Evolutionary conservation across 2,888 invertebrate genomes (phyloP).

Genomic region (Prenolepis imparis): DNA sequence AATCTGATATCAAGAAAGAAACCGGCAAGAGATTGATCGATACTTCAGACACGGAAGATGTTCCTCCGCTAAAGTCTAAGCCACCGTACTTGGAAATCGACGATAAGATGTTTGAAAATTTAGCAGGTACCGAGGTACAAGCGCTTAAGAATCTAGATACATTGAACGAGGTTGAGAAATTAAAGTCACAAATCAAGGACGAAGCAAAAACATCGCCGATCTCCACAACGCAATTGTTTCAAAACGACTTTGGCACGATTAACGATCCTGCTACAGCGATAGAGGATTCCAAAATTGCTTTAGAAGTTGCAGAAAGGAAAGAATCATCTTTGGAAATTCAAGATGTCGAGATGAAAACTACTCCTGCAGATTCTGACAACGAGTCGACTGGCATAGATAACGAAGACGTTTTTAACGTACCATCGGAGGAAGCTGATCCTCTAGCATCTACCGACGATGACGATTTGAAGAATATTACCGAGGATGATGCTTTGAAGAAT

Average conservation of each 20-base stretch:
- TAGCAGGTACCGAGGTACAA: slow-evolving; percentile 41
- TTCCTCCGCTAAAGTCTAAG: slow-evolving; percentile 77
- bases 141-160: slow-evolving; percentile 43
- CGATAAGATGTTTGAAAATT: slow-evolving; percentile 51
- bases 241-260: slow-evolving; percentile 44
- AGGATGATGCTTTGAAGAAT: too few species aligned
- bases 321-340: slow-evolving; percentile 71
- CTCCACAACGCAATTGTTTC: slow-evolving; percentile 34
- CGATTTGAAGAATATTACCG: not conserved
- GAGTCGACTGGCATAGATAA: slow-evolving; percentile 80
- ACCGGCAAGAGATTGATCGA: slow-evolving; percentile 74
- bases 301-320: slow-evolving; percentile 54
- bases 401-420: slow-evolving; percentile 71
- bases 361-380: slow-evolving; percentile 70
- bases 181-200: slow-evolving; percentile 4
- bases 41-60: slow-evolving; percentile 71
- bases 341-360: slow-evolving; percentile 71
- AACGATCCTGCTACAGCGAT: not conserved
- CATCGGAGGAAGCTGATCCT: slow-evolving; percentile 83
- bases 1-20: slow-evolving; percentile 75
- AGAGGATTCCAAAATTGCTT: slow-evolving; percentile 20
- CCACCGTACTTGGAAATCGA: slow-evolving; percentile 67
- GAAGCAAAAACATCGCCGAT: slow-evolving; percentile 18
- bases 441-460: slow-evolving; percentile 81
- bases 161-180: slow-evolving; percentile 20